These are phyloP conservation scores for Archivesica marissinica DNA, from an alignment of 1,140 invertebrate species.

Conservation along the genomic window DNA sequence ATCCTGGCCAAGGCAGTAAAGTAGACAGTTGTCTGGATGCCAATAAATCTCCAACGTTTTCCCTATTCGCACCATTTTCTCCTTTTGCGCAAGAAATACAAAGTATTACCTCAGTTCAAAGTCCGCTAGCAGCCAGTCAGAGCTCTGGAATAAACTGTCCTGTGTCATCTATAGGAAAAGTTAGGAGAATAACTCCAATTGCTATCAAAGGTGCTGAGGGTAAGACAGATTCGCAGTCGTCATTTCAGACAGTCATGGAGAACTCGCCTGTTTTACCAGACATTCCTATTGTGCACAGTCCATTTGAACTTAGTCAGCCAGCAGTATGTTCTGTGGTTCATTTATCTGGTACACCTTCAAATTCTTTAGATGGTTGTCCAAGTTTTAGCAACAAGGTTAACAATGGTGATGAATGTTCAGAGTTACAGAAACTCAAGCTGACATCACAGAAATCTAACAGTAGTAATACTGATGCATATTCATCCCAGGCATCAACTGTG, in stretches of 20 bases:
- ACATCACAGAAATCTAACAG: constrained; percentile 8
- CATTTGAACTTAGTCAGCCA: not conserved
- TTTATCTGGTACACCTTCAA: not conserved
- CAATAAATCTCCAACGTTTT: constrained; percentile 38
- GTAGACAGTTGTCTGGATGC: not conserved
- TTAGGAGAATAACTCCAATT: constrained; percentile 52
- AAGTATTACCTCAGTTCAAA: constrained; percentile 18
- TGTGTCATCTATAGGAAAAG: constrained; percentile 1
- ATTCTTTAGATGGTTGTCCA: not conserved
- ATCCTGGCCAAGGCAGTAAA: not conserved
- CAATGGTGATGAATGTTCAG: not conserved
- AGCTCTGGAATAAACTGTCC: constrained; percentile 8
- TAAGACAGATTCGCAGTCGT: not conserved
- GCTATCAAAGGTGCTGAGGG: constrained; percentile 29
- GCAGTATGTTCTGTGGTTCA: not conserved
- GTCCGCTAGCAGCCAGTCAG: not conserved
- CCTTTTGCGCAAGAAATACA: constrained; percentile 57
- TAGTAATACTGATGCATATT: not conserved
- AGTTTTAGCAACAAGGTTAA: not conserved
- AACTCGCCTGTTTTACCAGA: constrained; percentile 54
- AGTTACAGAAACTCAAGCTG: not conserved
- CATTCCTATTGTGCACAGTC: constrained; percentile 16
- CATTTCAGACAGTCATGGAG: constrained; percentile 45
- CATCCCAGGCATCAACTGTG: not conserved
- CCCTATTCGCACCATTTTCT: constrained; percentile 58